A percentile compares a stretch with the other conserved stretches of the same genome.
These are phyloP conservation scores for Bufo gargarizans DNA, from an alignment of 2,113 vertebrate genomes.

Conservation along the genomic window DNA sequence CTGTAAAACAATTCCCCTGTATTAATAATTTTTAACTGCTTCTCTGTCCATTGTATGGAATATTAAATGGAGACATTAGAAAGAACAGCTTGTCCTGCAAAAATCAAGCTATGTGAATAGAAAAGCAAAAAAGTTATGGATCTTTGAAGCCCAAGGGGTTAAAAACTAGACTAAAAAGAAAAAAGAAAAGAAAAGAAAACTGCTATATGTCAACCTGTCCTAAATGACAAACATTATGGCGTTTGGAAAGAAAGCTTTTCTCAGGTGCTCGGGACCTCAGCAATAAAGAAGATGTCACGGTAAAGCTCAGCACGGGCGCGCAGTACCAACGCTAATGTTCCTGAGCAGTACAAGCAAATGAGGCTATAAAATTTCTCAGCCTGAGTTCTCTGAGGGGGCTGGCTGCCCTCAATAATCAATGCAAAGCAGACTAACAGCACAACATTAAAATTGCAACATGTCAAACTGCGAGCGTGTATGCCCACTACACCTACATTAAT, in stretches of 20 bases:
- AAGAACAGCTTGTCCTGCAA: too few species aligned
- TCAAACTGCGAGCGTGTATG: neutral
- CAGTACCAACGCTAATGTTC: neutral
- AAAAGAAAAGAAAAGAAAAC: neutral
- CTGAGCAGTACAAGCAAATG: neutral
- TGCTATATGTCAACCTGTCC: neutral
- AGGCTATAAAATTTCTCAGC: neutral
- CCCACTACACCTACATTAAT: neutral
- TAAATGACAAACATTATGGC: neutral
- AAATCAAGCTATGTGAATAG: too few species aligned
- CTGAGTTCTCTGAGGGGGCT: neutral
- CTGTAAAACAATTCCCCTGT: too few species aligned
- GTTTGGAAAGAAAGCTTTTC: neutral
- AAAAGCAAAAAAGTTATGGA: too few species aligned
- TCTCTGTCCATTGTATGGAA: too few species aligned
- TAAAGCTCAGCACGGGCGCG: neutral
- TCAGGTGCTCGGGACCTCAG: neutral
- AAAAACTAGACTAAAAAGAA: neutral
- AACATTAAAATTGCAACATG: neutral
- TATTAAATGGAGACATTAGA: too few species aligned
- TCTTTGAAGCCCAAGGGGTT: too few species aligned
- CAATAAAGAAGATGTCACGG: neutral
- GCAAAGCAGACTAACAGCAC: neutral
- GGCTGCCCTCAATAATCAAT: neutral
- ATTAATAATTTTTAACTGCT: too few species aligned